Evolutionary conservation across 2,888 invertebrate genomes (phyloP).

Genomic region (Leptopilina drosophilae): DNA sequence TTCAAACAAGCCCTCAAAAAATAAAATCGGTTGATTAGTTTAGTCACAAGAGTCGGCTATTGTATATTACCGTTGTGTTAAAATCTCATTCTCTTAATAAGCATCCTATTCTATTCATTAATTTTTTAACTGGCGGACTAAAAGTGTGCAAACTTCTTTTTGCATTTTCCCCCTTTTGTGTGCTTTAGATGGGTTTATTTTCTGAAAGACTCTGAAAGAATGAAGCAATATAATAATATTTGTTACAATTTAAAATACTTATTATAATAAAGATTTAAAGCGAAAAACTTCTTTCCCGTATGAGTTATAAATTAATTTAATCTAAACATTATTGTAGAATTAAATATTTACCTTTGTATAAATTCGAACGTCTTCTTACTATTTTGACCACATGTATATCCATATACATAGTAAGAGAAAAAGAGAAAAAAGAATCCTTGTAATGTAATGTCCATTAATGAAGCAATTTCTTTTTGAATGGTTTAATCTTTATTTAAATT

Average conservation of each 20-base stretch:
- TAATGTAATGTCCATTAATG: neutral
- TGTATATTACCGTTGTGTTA: no score
- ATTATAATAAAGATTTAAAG: no score
- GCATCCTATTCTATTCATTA: neutral
- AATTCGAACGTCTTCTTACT: neutral
- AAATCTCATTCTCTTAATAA: neutral
- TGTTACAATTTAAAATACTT: neutral
- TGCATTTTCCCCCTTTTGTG: neutral
- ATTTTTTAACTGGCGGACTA: neutral
- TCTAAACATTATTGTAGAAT: neutral
- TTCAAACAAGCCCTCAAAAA: no score
- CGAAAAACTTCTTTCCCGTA: no score
- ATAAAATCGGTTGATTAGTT: no score
- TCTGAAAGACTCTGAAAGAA: neutral
- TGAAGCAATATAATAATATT: neutral
- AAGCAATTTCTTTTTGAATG: neutral
- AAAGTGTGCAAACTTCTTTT: neutral
- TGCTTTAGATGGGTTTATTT: neutral
- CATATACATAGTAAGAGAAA: neutral
- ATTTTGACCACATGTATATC: neutral
- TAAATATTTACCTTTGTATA: neutral
- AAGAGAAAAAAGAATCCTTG: neutral
- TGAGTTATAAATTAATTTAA: neutral
- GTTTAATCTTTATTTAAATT: neutral
- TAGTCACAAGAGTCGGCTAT: no score